Evolutionary conservation across 2,797 vertebrate species (phyloP), one percentile per base, ranked within the genome.

Genomic region (Crossoptilon crossoptilon): DNA sequence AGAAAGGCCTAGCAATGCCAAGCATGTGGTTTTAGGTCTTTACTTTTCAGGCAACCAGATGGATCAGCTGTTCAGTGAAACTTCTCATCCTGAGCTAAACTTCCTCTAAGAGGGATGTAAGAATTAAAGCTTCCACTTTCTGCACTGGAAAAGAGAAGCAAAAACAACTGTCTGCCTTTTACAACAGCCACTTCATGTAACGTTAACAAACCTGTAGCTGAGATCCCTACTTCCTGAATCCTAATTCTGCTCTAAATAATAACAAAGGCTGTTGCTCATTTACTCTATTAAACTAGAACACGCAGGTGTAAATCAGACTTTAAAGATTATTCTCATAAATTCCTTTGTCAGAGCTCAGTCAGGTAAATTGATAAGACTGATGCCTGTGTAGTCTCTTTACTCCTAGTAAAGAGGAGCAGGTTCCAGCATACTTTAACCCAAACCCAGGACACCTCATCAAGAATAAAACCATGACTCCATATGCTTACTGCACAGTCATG

Each of bases 21-120:
- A 9, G 17, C 17, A 64, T 37, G 73, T 10, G 10, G 18, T 64
- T 29, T 18, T 12, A 46, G 21, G n/a, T n/a, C 26, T 76, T 64
- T 3, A 14, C n/a, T 67, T 56, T 62, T 26, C n/a, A 56, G 31
- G 35, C 0, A 0, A 51, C 11, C 27, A 39, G 60, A 68, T 58
- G 3, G 7, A 64, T 59, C n/a, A 79, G 68, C 29, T 14, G 17
- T 53, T 27, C 8, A 44, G 33, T 4, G 2, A 33, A 69, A 90
- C 23, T 4, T 33, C 44, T 33, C 44, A 53, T 12, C 11, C 23
- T 1, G 0, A 64, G 44, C 44, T 59, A 64, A 33, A 37, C 14
- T 26, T 75, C 51, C 31, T 24, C 22, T 53, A 39, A 41, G 56
- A 64, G 64, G 3, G 4, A 59, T 74, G 31, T 44, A 66, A 70